These are phyloP conservation scores for Micropterix aruncella DNA, from an alignment of 2,888 invertebrate genomes.

Conservation along the genomic window DNA sequence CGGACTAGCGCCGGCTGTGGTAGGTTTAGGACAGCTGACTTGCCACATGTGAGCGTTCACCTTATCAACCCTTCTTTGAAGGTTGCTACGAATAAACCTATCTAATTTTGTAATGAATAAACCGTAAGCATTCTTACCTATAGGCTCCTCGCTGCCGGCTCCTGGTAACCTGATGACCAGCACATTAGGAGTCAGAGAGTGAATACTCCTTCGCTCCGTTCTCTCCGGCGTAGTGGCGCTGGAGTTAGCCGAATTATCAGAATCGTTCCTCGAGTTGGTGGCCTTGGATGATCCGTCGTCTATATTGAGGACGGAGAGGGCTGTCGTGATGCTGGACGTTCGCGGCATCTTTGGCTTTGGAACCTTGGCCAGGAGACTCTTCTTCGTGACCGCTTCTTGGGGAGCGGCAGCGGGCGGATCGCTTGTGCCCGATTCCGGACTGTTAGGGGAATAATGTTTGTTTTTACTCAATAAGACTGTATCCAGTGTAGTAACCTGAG, in stretches of 20 bases:
- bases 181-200: slow-evolving; percentile 19
- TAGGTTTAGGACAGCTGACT: no score
- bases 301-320: slow-evolving; percentile 10
- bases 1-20: no score
- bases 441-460: background rate
- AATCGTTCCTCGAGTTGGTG: background rate
- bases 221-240: slow-evolving; percentile 4
- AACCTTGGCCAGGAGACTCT: slow-evolving; percentile 28
- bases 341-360: slow-evolving; percentile 25
- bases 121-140: no score
- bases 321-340: slow-evolving; percentile 19
- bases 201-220: slow-evolving; percentile 4
- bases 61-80: no score
- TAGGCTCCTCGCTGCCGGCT: slow-evolving; percentile 11
- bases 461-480: background rate
- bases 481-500: no score
- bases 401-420: slow-evolving; percentile 5
- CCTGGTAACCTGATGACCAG: slow-evolving; percentile 29
- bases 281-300: background rate
- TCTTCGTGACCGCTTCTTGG: slow-evolving; percentile 24
- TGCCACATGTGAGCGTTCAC: no score
- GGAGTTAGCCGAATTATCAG: slow-evolving; percentile 5
- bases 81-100: no score
- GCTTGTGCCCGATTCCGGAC: background rate
- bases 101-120: no score